These are phyloP conservation scores for Timandra comae DNA, from an alignment of 2,888 invertebrate species.

Conservation along the genomic window DNA sequence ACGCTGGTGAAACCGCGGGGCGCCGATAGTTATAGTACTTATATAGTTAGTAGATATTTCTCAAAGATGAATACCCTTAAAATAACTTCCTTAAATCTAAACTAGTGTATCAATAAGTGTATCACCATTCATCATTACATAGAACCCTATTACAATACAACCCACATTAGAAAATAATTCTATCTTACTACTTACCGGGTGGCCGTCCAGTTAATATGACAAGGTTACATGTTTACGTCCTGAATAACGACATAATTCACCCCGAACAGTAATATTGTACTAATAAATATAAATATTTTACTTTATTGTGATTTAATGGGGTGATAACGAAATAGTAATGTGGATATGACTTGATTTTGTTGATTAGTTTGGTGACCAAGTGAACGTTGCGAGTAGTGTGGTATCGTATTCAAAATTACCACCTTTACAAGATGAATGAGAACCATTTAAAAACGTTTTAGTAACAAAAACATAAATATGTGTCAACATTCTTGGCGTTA, in stretches of 20 bases:
- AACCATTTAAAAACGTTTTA: no score
- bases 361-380: no score
- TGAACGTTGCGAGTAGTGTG: no score
- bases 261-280: constrained; percentile 47
- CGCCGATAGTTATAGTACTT: no score
- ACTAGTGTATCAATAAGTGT: background rate
- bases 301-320: constrained; percentile 63
- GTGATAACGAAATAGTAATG: constrained; percentile 21
- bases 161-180: constrained; percentile 16
- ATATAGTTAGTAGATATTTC: no score
- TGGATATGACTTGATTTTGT: constrained; percentile 28
- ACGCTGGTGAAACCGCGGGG: no score
- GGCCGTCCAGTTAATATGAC: constrained; percentile 42
- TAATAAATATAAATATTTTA: constrained; percentile 70
- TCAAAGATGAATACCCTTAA: no score
- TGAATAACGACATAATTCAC: constrained; percentile 64
- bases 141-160: constrained; percentile 15
- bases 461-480: no score
- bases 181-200: constrained; percentile 45
- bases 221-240: constrained; percentile 49
- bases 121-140: constrained; percentile 7
- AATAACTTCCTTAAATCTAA: no score
- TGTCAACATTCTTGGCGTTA: no score
- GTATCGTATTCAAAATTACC: no score
- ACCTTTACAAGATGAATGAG: no score